Evolutionary conservation across 2,797 vertebrate genomes (phyloP), one percentile per base, ranked within the genome.

Genomic region (Pogonophryne albipinna): DNA sequence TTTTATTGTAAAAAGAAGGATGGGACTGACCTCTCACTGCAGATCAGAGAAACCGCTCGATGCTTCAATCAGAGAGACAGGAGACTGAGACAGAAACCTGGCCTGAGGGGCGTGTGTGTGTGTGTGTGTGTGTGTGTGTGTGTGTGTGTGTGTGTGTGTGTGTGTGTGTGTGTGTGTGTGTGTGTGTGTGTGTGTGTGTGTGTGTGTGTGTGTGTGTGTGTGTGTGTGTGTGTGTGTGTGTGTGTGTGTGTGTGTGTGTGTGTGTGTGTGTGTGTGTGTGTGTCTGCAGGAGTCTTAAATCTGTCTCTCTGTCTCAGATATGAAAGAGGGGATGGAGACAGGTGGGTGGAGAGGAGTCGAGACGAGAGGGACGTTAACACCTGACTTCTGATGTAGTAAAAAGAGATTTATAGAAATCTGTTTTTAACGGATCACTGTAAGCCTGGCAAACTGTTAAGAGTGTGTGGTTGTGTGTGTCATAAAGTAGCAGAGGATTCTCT

Each of bases 401-500:
- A 27, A 20, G 34, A 79, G 75, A 66, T 73, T 86, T 70, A 80
- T 61, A 60, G 63, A 63, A 62, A 58, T 82, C 55, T 73, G 65
- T 8, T 71, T 77, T 76, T 77, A 50, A 45, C 67, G 84, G 78
- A 87, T 90, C 82, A 85, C 60, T 65, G 68, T 80, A 74, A 86
- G 9, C 34, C 27, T 0, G n/a, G 19, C 11, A 51, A 68, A 75
- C 71, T 60, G 56, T 10, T 73, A n/a, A n/a, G 12, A 20, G 14
- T 45, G 53, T 53, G 68, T 58, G 66, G 31, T 20, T 6, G 19
- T 50, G 27, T 13, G 17, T 50, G 27, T 13, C 34, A 34, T 6
- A 4, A 55, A 72, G 59, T 47, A 9, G 17, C 16, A 15, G 45
- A 44, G 49, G 76, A 52, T 70, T 71, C 73, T 51, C 1, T 17